Evolutionary conservation across 2,888 invertebrate genomes (phyloP).

Genomic region (Mantis religiosa): DNA sequence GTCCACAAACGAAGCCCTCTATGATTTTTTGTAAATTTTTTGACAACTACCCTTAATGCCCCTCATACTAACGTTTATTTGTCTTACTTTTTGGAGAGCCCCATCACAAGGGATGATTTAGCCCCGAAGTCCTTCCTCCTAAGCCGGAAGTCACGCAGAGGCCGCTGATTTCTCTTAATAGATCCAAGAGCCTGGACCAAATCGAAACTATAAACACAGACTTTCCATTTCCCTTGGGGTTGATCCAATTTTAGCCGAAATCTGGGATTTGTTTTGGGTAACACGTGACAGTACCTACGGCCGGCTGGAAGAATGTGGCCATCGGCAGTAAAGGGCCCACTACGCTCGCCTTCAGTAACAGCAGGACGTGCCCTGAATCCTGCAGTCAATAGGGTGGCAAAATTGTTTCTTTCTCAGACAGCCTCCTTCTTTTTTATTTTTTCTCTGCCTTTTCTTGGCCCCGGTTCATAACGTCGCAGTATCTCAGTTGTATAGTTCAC

Average conservation of each 20-base stretch:
- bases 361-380: not conserved
- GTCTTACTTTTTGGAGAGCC: too few relatives aligned
- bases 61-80: too few relatives aligned
- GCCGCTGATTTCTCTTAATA: not conserved
- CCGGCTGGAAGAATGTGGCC: not conserved
- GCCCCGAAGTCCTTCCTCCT: too few relatives aligned
- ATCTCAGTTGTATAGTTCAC: too few relatives aligned
- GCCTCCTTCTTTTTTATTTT: not conserved
- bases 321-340: not conserved
- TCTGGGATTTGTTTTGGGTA: not conserved
- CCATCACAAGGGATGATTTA: too few relatives aligned
- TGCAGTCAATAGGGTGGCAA: not conserved
- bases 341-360: not conserved
- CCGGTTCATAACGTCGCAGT: too few relatives aligned
- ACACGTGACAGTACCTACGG: not conserved
- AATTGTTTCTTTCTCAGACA: not conserved
- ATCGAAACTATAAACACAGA: not conserved
- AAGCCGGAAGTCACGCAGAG: not conserved
- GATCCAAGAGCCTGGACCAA: not conserved
- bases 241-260: not conserved
- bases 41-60: too few relatives aligned
- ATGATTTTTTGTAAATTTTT: too few relatives aligned
- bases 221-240: not conserved
- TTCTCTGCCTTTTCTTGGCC: not conserved
- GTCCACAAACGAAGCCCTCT: too few relatives aligned